Base-by-base conservation (phyloP, 2,113 vertebrate species). In the Salvator merianae region DNA sequence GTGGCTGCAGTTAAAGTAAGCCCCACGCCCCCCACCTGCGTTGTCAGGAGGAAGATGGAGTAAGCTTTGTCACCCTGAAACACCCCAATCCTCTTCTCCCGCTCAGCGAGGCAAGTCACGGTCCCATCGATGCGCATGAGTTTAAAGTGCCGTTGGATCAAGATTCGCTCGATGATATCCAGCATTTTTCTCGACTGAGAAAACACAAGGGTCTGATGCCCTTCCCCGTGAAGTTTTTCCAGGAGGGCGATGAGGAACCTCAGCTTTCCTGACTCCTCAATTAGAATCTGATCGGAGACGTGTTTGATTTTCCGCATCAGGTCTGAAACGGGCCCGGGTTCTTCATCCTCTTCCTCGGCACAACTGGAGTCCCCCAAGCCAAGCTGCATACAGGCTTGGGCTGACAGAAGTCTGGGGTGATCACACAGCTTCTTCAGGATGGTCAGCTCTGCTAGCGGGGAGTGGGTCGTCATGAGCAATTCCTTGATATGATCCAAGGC, bases 361-460 rank as follows among this genome's bases (percentile, higher is more conserved):
- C 80, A 38, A 0, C 70, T 75, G 18, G 88, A 91, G 0, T 93
- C 95, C 69, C 95, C 95, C 53, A 99, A 87, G 59, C 97, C 97
- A 26, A 99, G 90, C 92, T 97, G 96, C 77, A 85, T 63, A 7
- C 97, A 96, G 1, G 97, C 97, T 24, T 96, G 95, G 0, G 94
- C 93, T 10, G 99, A 96, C n/a, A 99, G 94, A 50, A 99, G 95
- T 47, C 98, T 96, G 2, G 98, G 99, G 79, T 99, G 99, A 93
- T 99, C 98, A 34, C 99, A 99, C 5, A 99, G 91, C 93, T 99
- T 99, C 91, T 99, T 99, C 86, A 99, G 84, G 43, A 99, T 92
- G 1, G 81, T 97, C 40, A 99, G 84, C 84, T 99, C 97, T 0
- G 98, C 97, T 2, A 99, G 70, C 8, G 98, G 98, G 0, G 98